These are phyloP conservation scores for Magallana gigas DNA, from an alignment of 1,140 invertebrate species.

Conservation along the genomic window DNA sequence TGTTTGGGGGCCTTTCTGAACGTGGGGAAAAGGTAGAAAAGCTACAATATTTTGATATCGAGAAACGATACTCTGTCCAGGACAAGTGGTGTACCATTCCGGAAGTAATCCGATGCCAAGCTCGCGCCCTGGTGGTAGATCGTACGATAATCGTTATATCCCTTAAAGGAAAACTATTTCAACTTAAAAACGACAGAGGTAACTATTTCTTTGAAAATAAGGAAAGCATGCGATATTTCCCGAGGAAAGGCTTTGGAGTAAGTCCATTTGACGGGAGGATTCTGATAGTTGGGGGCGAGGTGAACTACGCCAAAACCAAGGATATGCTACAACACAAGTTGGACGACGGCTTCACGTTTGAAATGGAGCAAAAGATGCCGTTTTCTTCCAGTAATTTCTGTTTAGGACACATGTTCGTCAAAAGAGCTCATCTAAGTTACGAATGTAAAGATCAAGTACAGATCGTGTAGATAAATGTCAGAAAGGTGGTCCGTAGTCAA, in stretches of 20 bases:
- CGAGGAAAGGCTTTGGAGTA: conserved; percentile 12
- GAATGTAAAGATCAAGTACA: conserved; percentile 3
- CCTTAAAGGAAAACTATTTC: background rate
- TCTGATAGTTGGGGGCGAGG: background rate
- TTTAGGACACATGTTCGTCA: background rate
- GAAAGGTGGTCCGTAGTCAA: background rate
- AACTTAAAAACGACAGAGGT: background rate
- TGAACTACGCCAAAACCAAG: background rate
- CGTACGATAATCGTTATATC: background rate
- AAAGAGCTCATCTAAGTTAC: background rate
- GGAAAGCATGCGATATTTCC: background rate
- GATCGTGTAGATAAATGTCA: no score
- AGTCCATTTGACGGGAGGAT: background rate
- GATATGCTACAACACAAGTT: conserved; percentile 1
- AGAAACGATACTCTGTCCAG: background rate
- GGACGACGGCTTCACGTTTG: background rate
- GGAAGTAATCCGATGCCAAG: background rate
- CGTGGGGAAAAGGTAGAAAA: background rate
- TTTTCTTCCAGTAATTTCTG: background rate
- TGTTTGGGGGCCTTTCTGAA: background rate
- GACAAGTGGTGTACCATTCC: background rate
- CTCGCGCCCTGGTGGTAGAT: background rate
- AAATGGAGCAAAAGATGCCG: background rate
- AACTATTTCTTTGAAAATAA: background rate
- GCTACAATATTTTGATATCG: background rate